phyloP scores from a whole-genome alignment of 2,797 vertebrate species.

The Eurystomus glaucurus region DNA sequence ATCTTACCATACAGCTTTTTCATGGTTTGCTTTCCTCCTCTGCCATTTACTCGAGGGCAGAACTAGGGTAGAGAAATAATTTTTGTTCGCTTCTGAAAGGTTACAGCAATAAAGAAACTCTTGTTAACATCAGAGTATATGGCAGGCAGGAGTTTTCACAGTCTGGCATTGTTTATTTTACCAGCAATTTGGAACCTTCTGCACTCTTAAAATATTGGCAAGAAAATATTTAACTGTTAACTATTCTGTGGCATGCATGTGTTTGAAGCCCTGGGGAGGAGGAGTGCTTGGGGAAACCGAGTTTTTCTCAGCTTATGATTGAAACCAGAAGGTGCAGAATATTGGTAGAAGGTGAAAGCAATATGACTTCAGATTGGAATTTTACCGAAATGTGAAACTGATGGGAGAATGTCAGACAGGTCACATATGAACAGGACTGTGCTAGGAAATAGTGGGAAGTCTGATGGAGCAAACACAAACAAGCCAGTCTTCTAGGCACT shows the following conservation, averaged over 20 bases:
- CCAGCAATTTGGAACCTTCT: slow-evolving; percentile 90
- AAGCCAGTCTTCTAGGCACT: background rate
- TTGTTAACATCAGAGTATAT: slow-evolving; percentile 87
- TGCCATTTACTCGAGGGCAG: slow-evolving; percentile 85
- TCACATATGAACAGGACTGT: background rate
- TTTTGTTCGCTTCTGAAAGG: slow-evolving; percentile 88
- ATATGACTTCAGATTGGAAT: slow-evolving; percentile 49
- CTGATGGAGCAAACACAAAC: background rate
- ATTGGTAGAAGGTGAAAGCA: slow-evolving; percentile 68
- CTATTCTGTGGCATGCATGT: slow-evolving; percentile 72
- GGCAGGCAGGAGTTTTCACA: slow-evolving; percentile 88
- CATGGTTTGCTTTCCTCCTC: slow-evolving; percentile 79
- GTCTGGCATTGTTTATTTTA: slow-evolving; percentile 90
- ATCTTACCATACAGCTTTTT: slow-evolving; percentile 78
- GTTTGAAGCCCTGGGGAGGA: slow-evolving; percentile 76
- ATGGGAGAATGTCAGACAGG: slow-evolving; percentile 35
- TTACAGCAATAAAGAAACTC: slow-evolving; percentile 89
- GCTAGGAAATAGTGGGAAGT: background rate
- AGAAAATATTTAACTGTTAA: slow-evolving; percentile 87
- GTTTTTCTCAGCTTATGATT: slow-evolving; percentile 72
- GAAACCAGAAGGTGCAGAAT: slow-evolving; percentile 69
- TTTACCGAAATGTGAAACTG: slow-evolving; percentile 24
- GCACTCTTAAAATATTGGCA: slow-evolving; percentile 90
- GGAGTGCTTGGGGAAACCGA: slow-evolving; percentile 68
- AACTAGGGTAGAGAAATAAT: slow-evolving; percentile 87